A percentile compares a stretch with the other conserved stretches of the same genome.
These are phyloP conservation scores for Lutraria rhynchaena DNA, from an alignment of 1,140 invertebrate genomes.

Conservation along the genomic window DNA sequence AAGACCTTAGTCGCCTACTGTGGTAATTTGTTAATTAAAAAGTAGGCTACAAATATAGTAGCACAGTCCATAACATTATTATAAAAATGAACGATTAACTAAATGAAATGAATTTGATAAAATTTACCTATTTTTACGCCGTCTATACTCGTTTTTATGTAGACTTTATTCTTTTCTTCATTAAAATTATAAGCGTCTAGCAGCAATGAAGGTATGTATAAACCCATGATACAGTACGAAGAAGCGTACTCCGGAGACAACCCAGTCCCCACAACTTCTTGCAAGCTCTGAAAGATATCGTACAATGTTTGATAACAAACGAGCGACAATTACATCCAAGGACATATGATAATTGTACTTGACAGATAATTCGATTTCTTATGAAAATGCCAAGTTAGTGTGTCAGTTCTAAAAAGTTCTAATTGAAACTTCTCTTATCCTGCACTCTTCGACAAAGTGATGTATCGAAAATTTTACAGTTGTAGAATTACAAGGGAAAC, in stretches of 20 bases:
- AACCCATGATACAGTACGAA: conserved; percentile 69
- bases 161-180: conserved; percentile 60
- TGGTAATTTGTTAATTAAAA: no score
- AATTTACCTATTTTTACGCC: conserved; percentile 48
- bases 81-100: no score
- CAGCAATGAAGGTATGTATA: conserved; percentile 69
- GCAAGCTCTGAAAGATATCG: conserved; percentile 61
- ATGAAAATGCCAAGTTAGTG: neutral
- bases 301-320: neutral
- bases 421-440: no score
- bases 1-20: no score
- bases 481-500: no score
- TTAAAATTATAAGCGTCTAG: conserved; percentile 65
- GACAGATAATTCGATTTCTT: neutral
- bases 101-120: no score
- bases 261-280: conserved; percentile 57
- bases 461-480: no score
- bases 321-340: no score
- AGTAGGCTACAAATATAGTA: no score
- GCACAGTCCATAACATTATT: no score
- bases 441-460: no score
- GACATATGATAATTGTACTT: neutral
- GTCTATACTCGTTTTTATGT: conserved; percentile 55
- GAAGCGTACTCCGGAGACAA: conserved; percentile 63
- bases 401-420: no score